phyloP scores from a whole-genome alignment of 2,888 invertebrate genomes.

The Bedellia somnulentella region DNA sequence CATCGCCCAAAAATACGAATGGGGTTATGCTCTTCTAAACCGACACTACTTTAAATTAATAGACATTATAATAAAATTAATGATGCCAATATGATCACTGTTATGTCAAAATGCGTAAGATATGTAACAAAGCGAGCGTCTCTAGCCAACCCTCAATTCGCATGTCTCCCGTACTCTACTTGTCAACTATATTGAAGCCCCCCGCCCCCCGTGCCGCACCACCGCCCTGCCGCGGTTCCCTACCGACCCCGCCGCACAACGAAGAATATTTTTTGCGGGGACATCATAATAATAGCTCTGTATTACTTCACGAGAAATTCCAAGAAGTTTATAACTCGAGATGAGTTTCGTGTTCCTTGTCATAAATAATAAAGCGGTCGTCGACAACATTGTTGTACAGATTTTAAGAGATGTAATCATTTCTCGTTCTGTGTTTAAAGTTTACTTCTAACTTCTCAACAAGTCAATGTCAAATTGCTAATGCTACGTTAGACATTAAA shows the following conservation, averaged over 20 bases:
- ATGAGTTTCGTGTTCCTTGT: slow-evolving; percentile 62
- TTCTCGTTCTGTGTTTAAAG: slow-evolving; percentile 50
- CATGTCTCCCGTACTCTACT: slow-evolving; percentile 19
- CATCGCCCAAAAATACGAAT: no score
- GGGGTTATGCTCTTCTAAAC: no score
- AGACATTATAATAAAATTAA: no score
- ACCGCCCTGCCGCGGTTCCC: slow-evolving; percentile 11
- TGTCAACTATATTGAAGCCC: slow-evolving; percentile 20
- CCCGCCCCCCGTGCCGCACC: no score
- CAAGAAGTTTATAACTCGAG: slow-evolving; percentile 63
- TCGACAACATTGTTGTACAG: slow-evolving; percentile 55
- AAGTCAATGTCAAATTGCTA: no score
- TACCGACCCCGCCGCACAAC: slow-evolving; percentile 25
- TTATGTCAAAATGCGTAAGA: no score
- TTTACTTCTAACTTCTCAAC: no score
- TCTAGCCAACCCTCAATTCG: slow-evolving; percentile 17
- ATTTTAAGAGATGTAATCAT: slow-evolving; percentile 55
- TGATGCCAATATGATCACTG: no score
- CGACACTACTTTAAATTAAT: no score
- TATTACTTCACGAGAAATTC: slow-evolving; percentile 62
- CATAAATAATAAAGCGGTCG: slow-evolving; percentile 62
- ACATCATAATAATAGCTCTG: slow-evolving; percentile 62
- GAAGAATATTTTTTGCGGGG: slow-evolving; percentile 58
- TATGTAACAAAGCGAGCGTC: no score
- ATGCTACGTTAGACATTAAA: no score